Evolutionary conservation across 2,797 vertebrate species (phyloP).

Genomic region (Pangasius sanitwongsei): DNA sequence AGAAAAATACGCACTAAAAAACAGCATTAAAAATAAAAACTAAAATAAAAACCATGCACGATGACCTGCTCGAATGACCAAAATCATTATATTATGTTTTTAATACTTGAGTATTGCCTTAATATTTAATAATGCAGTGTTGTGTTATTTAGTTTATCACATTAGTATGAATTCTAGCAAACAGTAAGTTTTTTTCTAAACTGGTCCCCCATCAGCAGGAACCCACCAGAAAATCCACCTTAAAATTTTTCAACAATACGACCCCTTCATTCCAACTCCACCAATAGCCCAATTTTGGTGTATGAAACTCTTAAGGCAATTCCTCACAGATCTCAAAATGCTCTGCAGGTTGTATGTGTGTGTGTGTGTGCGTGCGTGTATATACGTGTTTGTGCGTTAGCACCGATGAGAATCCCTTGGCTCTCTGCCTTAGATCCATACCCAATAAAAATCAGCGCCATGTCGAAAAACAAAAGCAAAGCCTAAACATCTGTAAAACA

Average conservation of each 20-base stretch:
- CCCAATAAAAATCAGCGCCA: slow-evolving; percentile 82
- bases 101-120: background rate
- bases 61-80: background rate
- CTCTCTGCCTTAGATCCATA: slow-evolving; percentile 79
- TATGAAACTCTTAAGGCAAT: background rate
- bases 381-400: slow-evolving; percentile 52
- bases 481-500: slow-evolving; percentile 82
- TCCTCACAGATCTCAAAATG: background rate
- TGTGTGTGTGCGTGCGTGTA: slow-evolving; percentile 2
- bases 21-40: background rate
- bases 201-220: background rate
- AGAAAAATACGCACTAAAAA: background rate
- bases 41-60: background rate
- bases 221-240: background rate
- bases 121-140: background rate
- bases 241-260: background rate
- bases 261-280: background rate
- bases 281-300: background rate
- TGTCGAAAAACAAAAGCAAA: slow-evolving; percentile 80
- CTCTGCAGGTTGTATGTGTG: background rate
- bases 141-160: background rate
- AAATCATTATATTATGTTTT: background rate
- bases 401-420: slow-evolving; percentile 74
- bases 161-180: background rate
- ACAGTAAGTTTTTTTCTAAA: background rate